phyloP scores from a whole-genome alignment of 2,888 invertebrate genomes.

The Drosophila cracens region DNA sequence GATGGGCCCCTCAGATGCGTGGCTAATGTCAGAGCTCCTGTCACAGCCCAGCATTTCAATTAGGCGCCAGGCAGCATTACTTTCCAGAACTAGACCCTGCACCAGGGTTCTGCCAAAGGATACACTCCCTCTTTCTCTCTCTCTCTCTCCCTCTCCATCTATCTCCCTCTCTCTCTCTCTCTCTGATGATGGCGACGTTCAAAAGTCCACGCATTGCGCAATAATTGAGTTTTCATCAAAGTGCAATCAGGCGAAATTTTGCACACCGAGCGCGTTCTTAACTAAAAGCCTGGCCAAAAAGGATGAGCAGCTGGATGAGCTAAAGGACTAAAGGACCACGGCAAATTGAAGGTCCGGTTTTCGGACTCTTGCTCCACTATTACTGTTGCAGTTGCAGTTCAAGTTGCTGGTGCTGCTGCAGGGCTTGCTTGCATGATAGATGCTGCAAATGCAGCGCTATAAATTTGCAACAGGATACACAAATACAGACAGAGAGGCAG shows the following conservation, averaged over 20 bases:
- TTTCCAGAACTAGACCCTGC: slow-evolving; percentile 3
- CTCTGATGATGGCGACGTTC: not conserved
- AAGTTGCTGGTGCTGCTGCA: not conserved
- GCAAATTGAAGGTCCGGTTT: slow-evolving; percentile 30
- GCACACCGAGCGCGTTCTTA: slow-evolving; percentile 80
- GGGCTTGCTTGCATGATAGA: slow-evolving; percentile 48
- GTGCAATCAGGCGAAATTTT: slow-evolving; percentile 80
- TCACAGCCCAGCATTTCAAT: slow-evolving; percentile 67
- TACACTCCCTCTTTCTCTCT: not conserved
- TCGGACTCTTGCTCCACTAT: slow-evolving; percentile 1
- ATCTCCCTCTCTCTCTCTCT: not conserved
- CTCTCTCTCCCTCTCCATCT: no score
- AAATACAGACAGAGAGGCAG: slow-evolving; percentile 3
- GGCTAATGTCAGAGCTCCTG: slow-evolving; percentile 66
- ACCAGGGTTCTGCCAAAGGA: not conserved
- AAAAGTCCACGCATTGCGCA: slow-evolving; percentile 51
- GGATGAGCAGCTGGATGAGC: slow-evolving; percentile 36
- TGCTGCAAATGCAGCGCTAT: slow-evolving; percentile 68
- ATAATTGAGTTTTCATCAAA: slow-evolving; percentile 82
- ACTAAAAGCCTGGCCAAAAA: slow-evolving; percentile 61
- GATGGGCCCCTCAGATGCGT: slow-evolving; percentile 55
- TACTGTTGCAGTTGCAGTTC: slow-evolving; percentile 4
- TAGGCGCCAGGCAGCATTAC: slow-evolving; percentile 35
- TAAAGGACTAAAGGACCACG: slow-evolving; percentile 25
- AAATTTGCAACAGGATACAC: slow-evolving; percentile 53